A percentile compares a stretch with the other conserved stretches of the same genome.
phyloP scores from a whole-genome alignment of 2,797 vertebrate genomes.

The Typhlichthys eigenmanni region DNA sequence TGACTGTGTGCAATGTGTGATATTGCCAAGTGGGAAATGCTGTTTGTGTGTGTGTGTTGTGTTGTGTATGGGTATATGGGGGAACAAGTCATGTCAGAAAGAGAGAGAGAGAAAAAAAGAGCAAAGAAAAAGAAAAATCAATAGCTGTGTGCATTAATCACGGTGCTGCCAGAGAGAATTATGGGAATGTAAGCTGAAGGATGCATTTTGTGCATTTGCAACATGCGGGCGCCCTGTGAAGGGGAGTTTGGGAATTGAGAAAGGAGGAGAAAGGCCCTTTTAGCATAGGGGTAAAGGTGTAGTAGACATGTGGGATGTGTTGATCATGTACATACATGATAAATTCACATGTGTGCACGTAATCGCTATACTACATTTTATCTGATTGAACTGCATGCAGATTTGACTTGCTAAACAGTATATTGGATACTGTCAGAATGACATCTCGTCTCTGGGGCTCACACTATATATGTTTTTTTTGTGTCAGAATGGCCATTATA shows the following conservation, averaged over 20 bases:
- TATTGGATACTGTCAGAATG: too few relatives aligned
- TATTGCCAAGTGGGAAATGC: slow-evolving; percentile 23
- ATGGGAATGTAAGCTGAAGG: slow-evolving; percentile 83
- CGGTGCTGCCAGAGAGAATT: slow-evolving; percentile 85
- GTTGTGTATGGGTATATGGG: slow-evolving; percentile 57
- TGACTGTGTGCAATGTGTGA: slow-evolving; percentile 25
- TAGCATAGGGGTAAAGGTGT: slow-evolving; percentile 55
- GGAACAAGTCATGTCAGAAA: slow-evolving; percentile 35
- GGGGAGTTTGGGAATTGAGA: slow-evolving; percentile 69
- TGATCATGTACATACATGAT: slow-evolving; percentile 18
- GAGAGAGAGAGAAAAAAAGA: slow-evolving; percentile 40
- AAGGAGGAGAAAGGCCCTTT: slow-evolving; percentile 64
- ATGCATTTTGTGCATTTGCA: slow-evolving; percentile 78
- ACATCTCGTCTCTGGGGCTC: too few relatives aligned
- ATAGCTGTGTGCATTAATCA: slow-evolving; percentile 93
- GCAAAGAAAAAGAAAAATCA: slow-evolving; percentile 75
- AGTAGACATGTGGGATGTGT: slow-evolving; percentile 29
- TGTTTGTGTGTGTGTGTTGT: slow-evolving; percentile 46
- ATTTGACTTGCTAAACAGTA: too few relatives aligned
- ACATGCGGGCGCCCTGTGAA: slow-evolving; percentile 67
- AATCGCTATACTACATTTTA: too few relatives aligned
- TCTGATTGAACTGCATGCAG: too few relatives aligned
- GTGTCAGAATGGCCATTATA: slow-evolving; percentile 38
- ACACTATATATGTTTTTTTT: too few relatives aligned
- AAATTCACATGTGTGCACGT: slow-evolving; percentile 15